Evolutionary conservation across 2,888 invertebrate genomes (phyloP).

Genomic region (Rosalia funebris): DNA sequence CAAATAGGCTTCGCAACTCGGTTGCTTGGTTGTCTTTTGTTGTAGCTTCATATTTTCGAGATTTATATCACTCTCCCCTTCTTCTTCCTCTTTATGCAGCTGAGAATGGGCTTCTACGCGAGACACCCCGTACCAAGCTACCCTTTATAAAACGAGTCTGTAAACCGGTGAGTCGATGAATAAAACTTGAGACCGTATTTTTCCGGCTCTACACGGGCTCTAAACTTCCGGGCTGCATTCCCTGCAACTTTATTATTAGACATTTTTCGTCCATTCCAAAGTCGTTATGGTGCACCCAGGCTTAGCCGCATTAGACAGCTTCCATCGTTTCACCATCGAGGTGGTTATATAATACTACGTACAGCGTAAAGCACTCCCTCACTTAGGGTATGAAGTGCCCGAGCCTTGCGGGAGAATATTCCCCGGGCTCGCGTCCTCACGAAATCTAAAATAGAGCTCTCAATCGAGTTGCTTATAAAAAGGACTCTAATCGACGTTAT

Average conservation of each 20-base stretch:
- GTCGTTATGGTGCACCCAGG: constrained; percentile 23
- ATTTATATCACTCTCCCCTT: too few species aligned
- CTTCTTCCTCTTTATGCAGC: too few species aligned
- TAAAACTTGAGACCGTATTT: too few species aligned
- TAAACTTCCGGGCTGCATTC: neutral
- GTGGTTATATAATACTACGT: constrained; percentile 23
- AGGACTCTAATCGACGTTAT: neutral
- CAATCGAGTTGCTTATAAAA: neutral
- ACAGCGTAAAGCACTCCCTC: constrained; percentile 27
- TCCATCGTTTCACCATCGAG: constrained; percentile 19
- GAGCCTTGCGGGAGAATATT: constrained; percentile 15
- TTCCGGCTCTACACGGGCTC: neutral
- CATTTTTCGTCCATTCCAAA: constrained; percentile 29
- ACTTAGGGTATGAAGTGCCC: constrained; percentile 21
- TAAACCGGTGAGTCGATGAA: too few species aligned
- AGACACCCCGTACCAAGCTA: neutral
- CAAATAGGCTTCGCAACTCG: too few species aligned
- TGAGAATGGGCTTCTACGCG: too few species aligned
- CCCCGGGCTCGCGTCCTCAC: constrained; percentile 2
- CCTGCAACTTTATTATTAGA: constrained; percentile 26
- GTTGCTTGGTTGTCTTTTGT: too few species aligned
- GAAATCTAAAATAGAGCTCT: constrained; percentile 17
- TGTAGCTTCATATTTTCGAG: too few species aligned
- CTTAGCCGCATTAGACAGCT: constrained; percentile 18
- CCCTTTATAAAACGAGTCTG: neutral